Base-by-base conservation (phyloP, 2,888 invertebrate species). In the Apodemia hepburni region DNA sequence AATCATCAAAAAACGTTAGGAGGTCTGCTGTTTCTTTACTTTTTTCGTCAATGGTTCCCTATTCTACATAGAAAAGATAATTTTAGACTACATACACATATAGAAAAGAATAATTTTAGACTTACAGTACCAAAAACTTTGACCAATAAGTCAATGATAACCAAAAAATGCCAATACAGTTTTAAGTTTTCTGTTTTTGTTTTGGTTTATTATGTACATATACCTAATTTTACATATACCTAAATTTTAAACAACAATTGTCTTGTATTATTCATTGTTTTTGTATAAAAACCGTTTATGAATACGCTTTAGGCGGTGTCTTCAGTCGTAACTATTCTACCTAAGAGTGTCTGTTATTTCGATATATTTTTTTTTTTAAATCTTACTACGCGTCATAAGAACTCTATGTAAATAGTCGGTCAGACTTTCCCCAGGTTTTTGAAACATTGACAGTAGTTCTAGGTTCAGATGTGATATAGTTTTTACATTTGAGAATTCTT, bases 241-340 rank as follows among this genome's bases (percentile, higher is more conserved):
- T n/a, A 22, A 22, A 22, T 2, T 38, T 38, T 61, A 15, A 63
- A 64, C 12, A 64, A 27, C 7, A 57, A 9, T 51, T 65, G 66
- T 29, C 65, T 61, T 18, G 64, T 62, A 2, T 61, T 49, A 18
- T 68, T 66, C 65, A 66, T 66, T 3, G 18, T 68, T 9, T 71
- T 72, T 0, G 70, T 61, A 22, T 29, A 64, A 1, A 75, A 17
- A 0, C 74, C 75, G 51, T 77, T 77, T 2, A 73, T 54, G 33
- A 74, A 74, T 0, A 74, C 70, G 42, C 65, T 73, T 7, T 73
- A 59, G 4, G 71, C 72, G 6, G 70, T 73, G 61, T 73, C 73
- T 58, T 73, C 73, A 0, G 72, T 65, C 0, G 68, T 68, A 0
- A 60, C 45, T 54, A 62, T 22, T 1, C 71, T 63, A 8, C 70